Base-by-base conservation (phyloP, 1,140 invertebrate genomes). In the Pissodes strobi region DNA sequence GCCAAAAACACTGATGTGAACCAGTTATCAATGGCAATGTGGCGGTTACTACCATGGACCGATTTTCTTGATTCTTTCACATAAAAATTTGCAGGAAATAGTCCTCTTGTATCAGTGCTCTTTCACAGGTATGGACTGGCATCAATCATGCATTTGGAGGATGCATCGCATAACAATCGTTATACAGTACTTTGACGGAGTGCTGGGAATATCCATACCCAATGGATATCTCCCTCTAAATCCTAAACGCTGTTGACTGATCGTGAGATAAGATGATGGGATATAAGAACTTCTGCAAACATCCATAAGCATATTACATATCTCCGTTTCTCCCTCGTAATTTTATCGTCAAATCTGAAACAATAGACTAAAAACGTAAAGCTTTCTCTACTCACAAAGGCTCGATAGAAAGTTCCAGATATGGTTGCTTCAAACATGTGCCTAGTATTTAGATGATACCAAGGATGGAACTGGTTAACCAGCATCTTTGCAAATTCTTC, bases 301-400 rank as follows among this genome's bases (percentile, higher is more conserved):
- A n/a, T n/a, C n/a, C n/a, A n/a, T n/a, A n/a, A 77, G 73, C 4
- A 64, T 59, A n/a, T 79, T 68, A 72, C 72, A 81, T 38, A 79
- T 63, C 57, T 67, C 45, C 72, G 52, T 58, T 64, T 55, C 1
- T 48, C 39, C n/a, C n/a, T n/a, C n/a, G n/a, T n/a, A n/a, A n/a
- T n/a, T n/a, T n/a, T n/a, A n/a, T n/a, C n/a, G n/a, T n/a, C n/a
- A n/a, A n/a, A n/a, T n/a, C n/a, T n/a, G n/a, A n/a, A n/a, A n/a
- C n/a, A n/a, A n/a, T n/a, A n/a, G n/a, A n/a, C n/a, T n/a, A n/a
- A n/a, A n/a, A n/a, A n/a, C n/a, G n/a, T n/a, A n/a, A n/a, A n/a
- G 55, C 74, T 67, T 21, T 69, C 65, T 39, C 61, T 27, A 22
- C 64, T 70, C 76, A 79, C 78, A n/a, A 52, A 69, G 25, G 71